These are phyloP conservation scores for Nestor notabilis DNA, from an alignment of 2,113 vertebrate genomes.

Conservation along the genomic window DNA sequence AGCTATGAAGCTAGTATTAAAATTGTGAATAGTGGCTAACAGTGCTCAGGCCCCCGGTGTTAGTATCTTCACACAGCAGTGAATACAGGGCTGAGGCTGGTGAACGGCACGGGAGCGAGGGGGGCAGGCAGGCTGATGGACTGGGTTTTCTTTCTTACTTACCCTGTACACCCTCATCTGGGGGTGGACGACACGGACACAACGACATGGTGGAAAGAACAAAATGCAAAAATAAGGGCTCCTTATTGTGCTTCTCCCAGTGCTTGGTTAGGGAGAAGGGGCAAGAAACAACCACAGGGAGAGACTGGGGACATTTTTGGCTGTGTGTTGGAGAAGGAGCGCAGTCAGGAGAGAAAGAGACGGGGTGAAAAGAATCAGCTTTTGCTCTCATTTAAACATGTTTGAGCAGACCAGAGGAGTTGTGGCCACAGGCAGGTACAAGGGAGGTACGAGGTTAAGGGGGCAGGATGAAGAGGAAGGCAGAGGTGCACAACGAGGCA, in stretches of 20 bases:
- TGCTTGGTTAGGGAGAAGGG: not conserved
- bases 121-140: not conserved
- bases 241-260: not conserved
- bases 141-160: not conserved
- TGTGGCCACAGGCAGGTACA: not conserved
- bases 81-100: constrained; percentile 32
- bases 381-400: not conserved
- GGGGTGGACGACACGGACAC: accelerated
- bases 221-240: not conserved
- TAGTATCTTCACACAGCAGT: constrained; percentile 54
- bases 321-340: not conserved
- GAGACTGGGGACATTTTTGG: not conserved
- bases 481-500: not conserved
- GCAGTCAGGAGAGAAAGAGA: not conserved
- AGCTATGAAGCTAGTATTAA: constrained; percentile 84
- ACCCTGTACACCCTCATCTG: not conserved
- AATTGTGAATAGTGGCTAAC: constrained; percentile 74
- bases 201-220: not conserved
- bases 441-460: not conserved
- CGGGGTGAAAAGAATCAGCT: not conserved
- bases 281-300: not conserved
- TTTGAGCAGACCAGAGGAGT: not conserved
- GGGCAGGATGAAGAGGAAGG: not conserved
- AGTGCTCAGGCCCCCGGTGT: constrained; percentile 19
- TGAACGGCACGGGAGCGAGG: not conserved